Base-by-base conservation (phyloP, 2,113 vertebrate genomes). In the Girardinichthys multiradiatus region DNA sequence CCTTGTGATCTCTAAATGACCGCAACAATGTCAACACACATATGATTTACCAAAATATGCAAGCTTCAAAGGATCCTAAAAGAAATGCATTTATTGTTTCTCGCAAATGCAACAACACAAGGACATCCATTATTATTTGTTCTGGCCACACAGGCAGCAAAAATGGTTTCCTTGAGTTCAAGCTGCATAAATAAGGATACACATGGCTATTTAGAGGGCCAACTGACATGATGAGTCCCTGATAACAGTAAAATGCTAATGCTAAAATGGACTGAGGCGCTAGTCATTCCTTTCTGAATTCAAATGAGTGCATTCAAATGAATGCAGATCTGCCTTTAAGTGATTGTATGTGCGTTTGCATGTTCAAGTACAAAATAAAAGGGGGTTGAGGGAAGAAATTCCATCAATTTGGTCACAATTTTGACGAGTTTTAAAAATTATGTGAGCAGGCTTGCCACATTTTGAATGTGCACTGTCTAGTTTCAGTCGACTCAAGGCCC, bases 191-290 rank as follows among this genome's bases (percentile, higher is more conserved):
- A 77, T 65, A 37, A 64, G 37, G 27, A 62, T 9, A 64, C 59
- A 60, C 11, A 11, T 31, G 59, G 21, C 48, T 70, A 65, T 76
- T 72, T 51, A 31, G 14, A 17, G 17, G 48, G 63, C 42, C 76
- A 74, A 69, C 76, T 83, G 82, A 84, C 80, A 65, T 57, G 85
- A 85, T 79, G 82, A 74, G n/a, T 61, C 63, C 12, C 11, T 64
- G 82, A 87, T 83, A 81, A 80, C 60, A 75, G 76, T 39, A 26
- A 74, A 60, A 92, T 85, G 84, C 81, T 82, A 89, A 89, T 85
- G 57, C 63, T 65, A 37, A 37, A 58, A 42, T 19, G 11, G 27
- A 89, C 87, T 84, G 82, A 83, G 69, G 82, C 5, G 30, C 62
- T 86, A 81, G 87, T 92, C 76, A 87, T 80, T 73, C 57, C 65